These are phyloP conservation scores for Dreissena rostriformis DNA, from an alignment of 1,140 invertebrate genomes.

Conservation along the genomic window DNA sequence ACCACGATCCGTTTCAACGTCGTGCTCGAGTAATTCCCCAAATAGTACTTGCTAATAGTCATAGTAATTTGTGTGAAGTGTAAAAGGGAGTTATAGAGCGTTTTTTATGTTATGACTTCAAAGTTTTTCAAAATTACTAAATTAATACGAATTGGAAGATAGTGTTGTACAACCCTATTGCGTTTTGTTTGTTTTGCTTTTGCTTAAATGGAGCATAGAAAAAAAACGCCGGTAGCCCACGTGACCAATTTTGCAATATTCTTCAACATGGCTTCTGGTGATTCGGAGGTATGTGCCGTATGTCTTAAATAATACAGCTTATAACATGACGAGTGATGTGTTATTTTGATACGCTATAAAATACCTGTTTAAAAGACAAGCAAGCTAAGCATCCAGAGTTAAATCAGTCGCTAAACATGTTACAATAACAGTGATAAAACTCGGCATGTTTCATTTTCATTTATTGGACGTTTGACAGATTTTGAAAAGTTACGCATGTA, in stretches of 20 bases:
- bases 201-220: slow-evolving; percentile 32
- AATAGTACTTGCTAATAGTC: no score
- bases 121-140: no score
- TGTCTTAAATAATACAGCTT: not conserved
- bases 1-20: no score
- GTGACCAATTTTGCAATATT: slow-evolving; percentile 60
- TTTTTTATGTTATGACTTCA: no score
- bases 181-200: not conserved
- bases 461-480: no score
- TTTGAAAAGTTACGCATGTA: no score
- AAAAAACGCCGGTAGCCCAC: slow-evolving; percentile 60
- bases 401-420: no score
- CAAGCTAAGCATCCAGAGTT: not conserved
- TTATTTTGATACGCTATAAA: not conserved
- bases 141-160: no score
- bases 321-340: not conserved
- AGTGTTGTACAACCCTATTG: no score
- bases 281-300: slow-evolving; percentile 25
- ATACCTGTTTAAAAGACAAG: not conserved
- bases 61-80: no score
- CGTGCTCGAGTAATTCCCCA: no score
- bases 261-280: slow-evolving; percentile 61
- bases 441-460: not conserved
- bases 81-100: no score
- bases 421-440: not conserved